Evolutionary conservation across 2,797 vertebrate genomes (phyloP).

Genomic region (Eurystomus glaucurus): DNA sequence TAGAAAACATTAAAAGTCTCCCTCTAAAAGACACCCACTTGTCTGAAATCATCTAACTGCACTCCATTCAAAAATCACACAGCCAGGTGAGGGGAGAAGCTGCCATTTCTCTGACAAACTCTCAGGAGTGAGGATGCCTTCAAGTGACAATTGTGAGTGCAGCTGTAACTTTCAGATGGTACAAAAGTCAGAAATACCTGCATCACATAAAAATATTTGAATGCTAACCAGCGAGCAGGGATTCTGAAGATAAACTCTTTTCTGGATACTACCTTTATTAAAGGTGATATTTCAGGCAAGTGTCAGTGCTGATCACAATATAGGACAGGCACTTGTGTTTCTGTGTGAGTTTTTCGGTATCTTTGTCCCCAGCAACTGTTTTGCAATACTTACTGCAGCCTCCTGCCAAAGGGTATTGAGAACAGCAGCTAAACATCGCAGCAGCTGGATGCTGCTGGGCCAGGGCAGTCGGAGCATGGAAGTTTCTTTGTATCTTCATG

Average conservation of each 20-base stretch:
- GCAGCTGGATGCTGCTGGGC: background rate
- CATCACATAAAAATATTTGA: background rate
- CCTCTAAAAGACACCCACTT: slow-evolving; percentile 1
- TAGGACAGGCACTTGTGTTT: background rate
- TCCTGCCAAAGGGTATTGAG: background rate
- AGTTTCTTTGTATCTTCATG: background rate
- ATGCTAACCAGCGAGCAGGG: background rate
- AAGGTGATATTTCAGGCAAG: background rate
- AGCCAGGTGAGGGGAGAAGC: background rate
- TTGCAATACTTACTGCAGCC: background rate
- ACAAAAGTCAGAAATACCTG: background rate
- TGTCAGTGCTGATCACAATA: background rate
- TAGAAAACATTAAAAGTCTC: slow-evolving; percentile 19
- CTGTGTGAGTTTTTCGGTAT: fast-evolving
- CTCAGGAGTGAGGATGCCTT: slow-evolving; percentile 13
- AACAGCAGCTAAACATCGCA: background rate
- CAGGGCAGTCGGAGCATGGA: background rate
- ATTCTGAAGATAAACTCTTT: background rate
- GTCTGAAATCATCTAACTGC: slow-evolving; percentile 21
- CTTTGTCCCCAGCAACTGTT: fast-evolving
- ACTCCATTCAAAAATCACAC: slow-evolving; percentile 32
- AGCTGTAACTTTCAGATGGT: background rate
- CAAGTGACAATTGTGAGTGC: background rate
- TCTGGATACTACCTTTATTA: background rate
- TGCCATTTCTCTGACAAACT: slow-evolving; percentile 11